Evolutionary conservation across 2,113 vertebrate genomes (phyloP).

Genomic region (Oncorhynchus kisutch): DNA sequence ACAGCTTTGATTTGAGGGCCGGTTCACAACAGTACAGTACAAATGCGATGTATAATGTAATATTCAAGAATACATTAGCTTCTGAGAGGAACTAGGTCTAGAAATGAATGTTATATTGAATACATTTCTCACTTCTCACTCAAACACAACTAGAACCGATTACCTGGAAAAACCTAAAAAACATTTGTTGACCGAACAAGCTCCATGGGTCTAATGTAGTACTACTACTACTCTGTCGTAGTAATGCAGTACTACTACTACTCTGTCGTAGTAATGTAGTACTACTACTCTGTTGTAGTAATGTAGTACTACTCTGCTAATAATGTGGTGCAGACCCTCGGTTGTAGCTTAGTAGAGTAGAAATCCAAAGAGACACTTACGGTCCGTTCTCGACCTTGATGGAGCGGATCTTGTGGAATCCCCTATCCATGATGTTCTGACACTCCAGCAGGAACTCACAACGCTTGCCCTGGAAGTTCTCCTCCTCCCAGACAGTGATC

Average conservation of each 20-base stretch:
- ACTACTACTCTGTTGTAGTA: neutral
- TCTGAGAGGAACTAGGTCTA: neutral
- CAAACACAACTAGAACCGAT: neutral
- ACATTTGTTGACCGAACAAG: neutral
- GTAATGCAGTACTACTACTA: too few species aligned
- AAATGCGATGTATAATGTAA: neutral
- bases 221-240: neutral
- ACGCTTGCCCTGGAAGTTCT: constrained; percentile 94
- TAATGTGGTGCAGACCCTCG: neutral
- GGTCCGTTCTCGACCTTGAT: constrained; percentile 92
- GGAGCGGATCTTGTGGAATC: constrained; percentile 93
- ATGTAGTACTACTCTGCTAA: neutral
- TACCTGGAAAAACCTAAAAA: neutral
- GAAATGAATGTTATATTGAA: too few species aligned
- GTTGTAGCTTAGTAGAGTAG: neutral
- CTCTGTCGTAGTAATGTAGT: too few species aligned
- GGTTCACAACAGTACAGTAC: too few species aligned
- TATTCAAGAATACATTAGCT: neutral
- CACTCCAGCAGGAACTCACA: constrained; percentile 93
- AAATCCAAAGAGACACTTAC: constrained; percentile 76
- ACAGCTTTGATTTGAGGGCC: too few species aligned
- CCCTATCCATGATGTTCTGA: constrained; percentile 89
- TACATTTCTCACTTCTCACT: neutral
- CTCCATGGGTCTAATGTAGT: neutral
- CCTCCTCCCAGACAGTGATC: constrained; percentile 94